Base-by-base conservation (phyloP, 2,888 invertebrate genomes). In the Hydrotaea diabolus region DNA sequence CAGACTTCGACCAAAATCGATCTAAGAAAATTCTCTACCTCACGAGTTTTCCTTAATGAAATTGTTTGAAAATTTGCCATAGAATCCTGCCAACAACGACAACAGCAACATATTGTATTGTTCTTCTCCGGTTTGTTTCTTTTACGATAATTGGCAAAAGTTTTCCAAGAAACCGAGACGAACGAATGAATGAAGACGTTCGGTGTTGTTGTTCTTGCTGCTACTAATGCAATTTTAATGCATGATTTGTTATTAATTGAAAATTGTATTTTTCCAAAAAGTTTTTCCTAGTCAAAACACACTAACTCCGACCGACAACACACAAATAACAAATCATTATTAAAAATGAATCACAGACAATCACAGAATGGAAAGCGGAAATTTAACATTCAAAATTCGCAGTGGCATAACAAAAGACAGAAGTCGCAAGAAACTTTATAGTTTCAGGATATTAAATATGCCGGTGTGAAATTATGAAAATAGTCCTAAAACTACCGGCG, bases 211-310 rank as follows among this genome's bases (percentile, higher is more conserved):
- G 36, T 43, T 36, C 59, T 77, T 76, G 78, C 66, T 81, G 66
- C 53, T 86, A 86, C 90, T 91, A 90, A 91, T 91, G 88, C 90
- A 91, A 90, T 90, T 91, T 91, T 91, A 90, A 91, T 91, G 91
- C 90, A 87, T 91, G 91, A 91, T 91, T 91, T 90, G 89, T 90
- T 91, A 90, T 91, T 91, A 91, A 91, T 91, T 91, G 91, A 90
- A 90, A 85, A 74, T 77, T 82, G 76, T 59, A 72, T 31, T 19
- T 72, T 23, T 31, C 46, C 2, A 31, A 39, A 55, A 39, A 49
- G 53, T 31, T 79, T 82, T 82, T 36, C 57, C 77, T 76, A 21
- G 55, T 31, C 64, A 39, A 82, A 79, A 55, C 64, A 71, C 17
- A 78, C 79, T 69, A 53, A 23, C 21, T n/a, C n/a, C n/a, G 3